Conservation (phyloP, 2,797 vertebrate genomes). For the Myotis planiceps region DNA sequence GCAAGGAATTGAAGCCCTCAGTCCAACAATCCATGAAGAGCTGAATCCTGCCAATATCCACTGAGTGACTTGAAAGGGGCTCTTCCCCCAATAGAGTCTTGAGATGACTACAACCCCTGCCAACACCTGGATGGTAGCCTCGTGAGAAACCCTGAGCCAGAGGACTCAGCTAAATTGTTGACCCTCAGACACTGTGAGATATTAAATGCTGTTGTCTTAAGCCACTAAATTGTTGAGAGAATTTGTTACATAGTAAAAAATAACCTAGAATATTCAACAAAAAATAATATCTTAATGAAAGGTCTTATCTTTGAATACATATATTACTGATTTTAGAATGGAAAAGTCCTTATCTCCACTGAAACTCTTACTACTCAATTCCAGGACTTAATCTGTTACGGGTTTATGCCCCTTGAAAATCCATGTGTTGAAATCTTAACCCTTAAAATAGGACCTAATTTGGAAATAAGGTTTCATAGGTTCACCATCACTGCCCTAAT, state of each 20-base stretch:
- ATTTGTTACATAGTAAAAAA: neutral
- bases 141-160: neutral
- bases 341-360: neutral
- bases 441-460: neutral
- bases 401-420: neutral
- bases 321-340: neutral
- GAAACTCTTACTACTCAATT: neutral
- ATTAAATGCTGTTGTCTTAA: neutral
- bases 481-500: neutral
- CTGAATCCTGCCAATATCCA: neutral
- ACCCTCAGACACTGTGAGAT: neutral
- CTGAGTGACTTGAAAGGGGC: neutral
- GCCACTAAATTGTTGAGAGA: neutral
- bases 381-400: neutral
- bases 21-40: neutral
- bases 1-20: neutral
- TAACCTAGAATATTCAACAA: neutral
- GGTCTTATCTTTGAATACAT: neutral
- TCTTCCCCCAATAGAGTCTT: neutral
- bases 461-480: neutral
- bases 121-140: neutral
- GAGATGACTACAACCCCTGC: neutral
- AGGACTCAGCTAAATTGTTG: neutral
- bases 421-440: neutral
- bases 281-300: neutral